Conservation (phyloP, 35 echinoderm and acorn worm genomes). For the Anneissia japonica region DNA sequence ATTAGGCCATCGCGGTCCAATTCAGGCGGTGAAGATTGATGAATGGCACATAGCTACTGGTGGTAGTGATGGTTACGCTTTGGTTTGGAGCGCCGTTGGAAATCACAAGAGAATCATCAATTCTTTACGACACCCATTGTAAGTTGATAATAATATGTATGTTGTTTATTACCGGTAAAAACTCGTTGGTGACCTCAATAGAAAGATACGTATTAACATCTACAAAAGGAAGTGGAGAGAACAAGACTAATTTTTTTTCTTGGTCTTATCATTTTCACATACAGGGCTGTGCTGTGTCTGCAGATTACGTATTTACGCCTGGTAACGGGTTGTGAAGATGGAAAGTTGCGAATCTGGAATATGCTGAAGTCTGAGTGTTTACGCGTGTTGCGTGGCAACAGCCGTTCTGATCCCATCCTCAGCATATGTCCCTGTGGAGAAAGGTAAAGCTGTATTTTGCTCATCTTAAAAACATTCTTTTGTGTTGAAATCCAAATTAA, state of each 20-base stretch:
- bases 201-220: too few species aligned
- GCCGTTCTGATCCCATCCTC: slow-evolving; percentile 88
- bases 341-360: slow-evolving; percentile 90
- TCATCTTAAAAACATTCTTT: too few species aligned
- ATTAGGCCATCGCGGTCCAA: slow-evolving; percentile 69
- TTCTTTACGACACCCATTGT: slow-evolving; percentile 88
- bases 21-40: slow-evolving; percentile 77
- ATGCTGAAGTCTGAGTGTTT: slow-evolving; percentile 85
- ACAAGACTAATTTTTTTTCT: too few species aligned
- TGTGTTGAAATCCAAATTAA: too few species aligned
- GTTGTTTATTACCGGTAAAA: not conserved
- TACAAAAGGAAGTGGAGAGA: too few species aligned
- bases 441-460: too few species aligned
- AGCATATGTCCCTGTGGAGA: slow-evolving; percentile 77
- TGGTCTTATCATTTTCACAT: too few species aligned
- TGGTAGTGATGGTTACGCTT: slow-evolving; percentile 73
- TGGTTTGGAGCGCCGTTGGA: slow-evolving; percentile 77
- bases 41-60: slow-evolving; percentile 77
- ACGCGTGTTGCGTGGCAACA: slow-evolving; percentile 88
- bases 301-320: slow-evolving; percentile 71
- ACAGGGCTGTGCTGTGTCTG: slow-evolving; percentile 80
- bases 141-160: slow-evolving; percentile 6
- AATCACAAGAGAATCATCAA: slow-evolving; percentile 58
- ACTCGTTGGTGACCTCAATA: too few species aligned
- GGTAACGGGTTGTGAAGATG: slow-evolving; percentile 93